Conservation (phyloP, 2,888 invertebrate species). For the Lepidocyrtoides sp. region DNA sequence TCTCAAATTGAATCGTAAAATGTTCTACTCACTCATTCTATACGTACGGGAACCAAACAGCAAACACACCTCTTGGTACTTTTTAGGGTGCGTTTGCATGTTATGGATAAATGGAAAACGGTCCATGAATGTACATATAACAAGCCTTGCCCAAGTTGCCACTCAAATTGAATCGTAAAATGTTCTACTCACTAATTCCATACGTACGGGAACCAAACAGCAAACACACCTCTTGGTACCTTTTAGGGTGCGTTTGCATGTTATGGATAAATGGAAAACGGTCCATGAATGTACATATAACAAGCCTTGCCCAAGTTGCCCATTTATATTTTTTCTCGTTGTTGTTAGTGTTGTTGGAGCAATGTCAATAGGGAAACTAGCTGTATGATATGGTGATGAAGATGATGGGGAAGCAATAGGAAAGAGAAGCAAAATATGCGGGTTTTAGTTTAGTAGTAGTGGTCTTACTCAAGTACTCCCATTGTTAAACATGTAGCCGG, state of each 20-base stretch:
- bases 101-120: too few relatives aligned
- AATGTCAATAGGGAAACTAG: not conserved
- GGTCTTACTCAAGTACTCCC: not conserved
- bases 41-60: not conserved
- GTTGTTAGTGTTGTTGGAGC: too few relatives aligned
- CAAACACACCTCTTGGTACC: not conserved
- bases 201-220: not conserved
- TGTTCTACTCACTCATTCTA: not conserved
- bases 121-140: not conserved
- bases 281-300: not conserved
- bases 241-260: too few relatives aligned
- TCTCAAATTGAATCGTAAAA: slow-evolving; percentile 6
- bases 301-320: too few relatives aligned
- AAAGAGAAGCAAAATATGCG: slow-evolving; percentile 4
- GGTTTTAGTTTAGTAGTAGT: not conserved
- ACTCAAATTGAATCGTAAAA: slow-evolving; percentile 4
- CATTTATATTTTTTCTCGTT: too few relatives aligned
- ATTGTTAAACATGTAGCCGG: slow-evolving; percentile 29
- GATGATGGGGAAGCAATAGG: not conserved
- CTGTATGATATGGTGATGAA: not conserved
- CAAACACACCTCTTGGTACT: not conserved
- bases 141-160: too few relatives aligned
- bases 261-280: not conserved
- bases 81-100: too few relatives aligned
- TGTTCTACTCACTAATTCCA: not conserved